These are phyloP conservation scores for Oreocharis arfaki DNA, from an alignment of 2,113 vertebrate species.

Conservation along the genomic window DNA sequence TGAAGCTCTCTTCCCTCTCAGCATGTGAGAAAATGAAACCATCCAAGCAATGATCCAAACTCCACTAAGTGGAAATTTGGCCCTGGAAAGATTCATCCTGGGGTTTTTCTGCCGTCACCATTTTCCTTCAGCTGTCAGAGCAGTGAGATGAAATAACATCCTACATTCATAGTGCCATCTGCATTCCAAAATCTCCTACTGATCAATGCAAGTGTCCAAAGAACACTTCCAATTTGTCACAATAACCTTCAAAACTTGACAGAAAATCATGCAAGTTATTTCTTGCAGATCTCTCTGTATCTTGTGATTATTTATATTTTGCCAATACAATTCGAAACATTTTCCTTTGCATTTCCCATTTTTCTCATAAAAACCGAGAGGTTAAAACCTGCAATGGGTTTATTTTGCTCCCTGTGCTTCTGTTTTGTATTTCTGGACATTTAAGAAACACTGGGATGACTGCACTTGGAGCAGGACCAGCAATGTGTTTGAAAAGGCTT, in stretches of 20 bases:
- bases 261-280: constrained; percentile 24
- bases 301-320: neutral
- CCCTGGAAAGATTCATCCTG: neutral
- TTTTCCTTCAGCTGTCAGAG: constrained; percentile 23
- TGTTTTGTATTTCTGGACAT: neutral
- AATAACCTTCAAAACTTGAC: constrained; percentile 45
- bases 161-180: constrained; percentile 7
- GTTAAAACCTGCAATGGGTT: neutral
- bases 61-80: neutral
- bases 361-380: neutral
- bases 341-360: neutral
- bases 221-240: constrained; percentile 30
- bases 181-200: constrained; percentile 18
- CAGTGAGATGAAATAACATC: neutral
- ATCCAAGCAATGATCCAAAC: neutral
- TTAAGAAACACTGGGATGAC: neutral
- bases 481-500: neutral
- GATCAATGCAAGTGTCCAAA: constrained; percentile 14
- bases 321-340: neutral
- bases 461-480: neutral
- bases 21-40: neutral
- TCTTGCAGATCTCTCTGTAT: neutral
- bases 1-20: neutral
- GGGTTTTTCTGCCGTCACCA: neutral
- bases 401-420: neutral